Conservation (phyloP, 2,888 invertebrate species). For the Polyploca ridens region DNA sequence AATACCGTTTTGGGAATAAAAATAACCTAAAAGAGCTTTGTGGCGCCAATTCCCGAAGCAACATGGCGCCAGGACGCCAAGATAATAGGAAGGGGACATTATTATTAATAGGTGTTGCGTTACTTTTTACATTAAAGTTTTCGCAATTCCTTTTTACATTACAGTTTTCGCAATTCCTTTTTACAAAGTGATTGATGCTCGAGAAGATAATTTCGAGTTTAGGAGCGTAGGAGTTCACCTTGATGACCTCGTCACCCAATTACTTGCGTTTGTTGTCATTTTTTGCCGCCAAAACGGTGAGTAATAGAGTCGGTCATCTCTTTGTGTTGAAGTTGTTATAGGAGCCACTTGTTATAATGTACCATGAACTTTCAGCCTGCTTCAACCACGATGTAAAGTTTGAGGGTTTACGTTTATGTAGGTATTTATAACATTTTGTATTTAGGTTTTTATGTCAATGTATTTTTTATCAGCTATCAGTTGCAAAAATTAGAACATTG, state of each 20-base stretch:
- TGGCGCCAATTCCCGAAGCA: constrained; percentile 61
- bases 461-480: neutral
- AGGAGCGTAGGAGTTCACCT: constrained; percentile 21
- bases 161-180: constrained; percentile 1
- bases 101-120: constrained; percentile 8
- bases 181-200: constrained; percentile 12
- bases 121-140: constrained; percentile 7
- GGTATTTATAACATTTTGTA: neutral
- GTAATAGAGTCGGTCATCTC: constrained; percentile 30
- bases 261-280: constrained; percentile 38
- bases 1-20: constrained; percentile 65
- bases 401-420: neutral
- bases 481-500: neutral
- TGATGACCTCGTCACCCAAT: constrained; percentile 46
- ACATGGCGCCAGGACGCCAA: constrained; percentile 32
- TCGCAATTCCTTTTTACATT: constrained; percentile 6
- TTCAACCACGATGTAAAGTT: neutral
- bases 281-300: constrained; percentile 38
- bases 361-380: neutral
- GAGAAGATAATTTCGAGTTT: constrained; percentile 1
- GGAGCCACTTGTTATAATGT: neutral
- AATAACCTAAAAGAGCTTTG: constrained; percentile 61
- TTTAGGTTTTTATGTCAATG: constrained; percentile 8
- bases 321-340: constrained; percentile 24
- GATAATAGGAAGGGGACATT: constrained; percentile 7